Conservation (phyloP, 2,888 invertebrate genomes). For the Sphinx pinastri region DNA sequence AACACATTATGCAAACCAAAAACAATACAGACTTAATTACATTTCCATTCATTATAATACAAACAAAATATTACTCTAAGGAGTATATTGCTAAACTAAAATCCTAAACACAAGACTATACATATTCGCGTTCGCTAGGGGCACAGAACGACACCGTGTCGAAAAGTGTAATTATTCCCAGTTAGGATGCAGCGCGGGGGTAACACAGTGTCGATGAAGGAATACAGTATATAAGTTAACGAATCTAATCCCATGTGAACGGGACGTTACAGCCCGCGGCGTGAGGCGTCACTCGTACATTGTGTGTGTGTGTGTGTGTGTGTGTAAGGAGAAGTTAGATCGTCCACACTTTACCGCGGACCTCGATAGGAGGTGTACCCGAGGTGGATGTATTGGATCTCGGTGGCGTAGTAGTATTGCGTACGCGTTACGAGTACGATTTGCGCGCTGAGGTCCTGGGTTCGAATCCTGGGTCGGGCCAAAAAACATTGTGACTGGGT, state of each 20-base stretch:
- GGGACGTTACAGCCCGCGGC: constrained; percentile 65
- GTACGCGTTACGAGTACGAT: too few relatives aligned
- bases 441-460: too few relatives aligned
- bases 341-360: constrained; percentile 83
- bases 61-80: constrained; percentile 35
- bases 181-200: constrained; percentile 30
- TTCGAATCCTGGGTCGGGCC: too few relatives aligned
- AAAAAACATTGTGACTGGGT: too few relatives aligned
- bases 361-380: constrained; percentile 78
- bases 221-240: constrained; percentile 57
- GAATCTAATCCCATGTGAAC: constrained; percentile 74
- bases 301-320: constrained; percentile 49
- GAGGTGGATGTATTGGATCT: constrained; percentile 39
- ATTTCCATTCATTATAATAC: constrained; percentile 26
- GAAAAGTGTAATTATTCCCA: constrained; percentile 37
- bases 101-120: constrained; percentile 34
- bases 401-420: too few relatives aligned
- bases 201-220: constrained; percentile 43
- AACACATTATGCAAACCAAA: background rate
- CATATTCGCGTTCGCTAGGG: constrained; percentile 27
- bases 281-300: constrained; percentile 61
- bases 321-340: constrained; percentile 82
- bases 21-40: constrained; percentile 22
- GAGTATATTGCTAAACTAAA: constrained; percentile 40
- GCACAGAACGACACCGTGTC: constrained; percentile 33